Percentiles rank a stretch among this genome's conserved stretches.
These are phyloP conservation scores for Calyptommatus sinebrachiatus DNA, from an alignment of 2,113 vertebrate genomes.

Conservation along the genomic window DNA sequence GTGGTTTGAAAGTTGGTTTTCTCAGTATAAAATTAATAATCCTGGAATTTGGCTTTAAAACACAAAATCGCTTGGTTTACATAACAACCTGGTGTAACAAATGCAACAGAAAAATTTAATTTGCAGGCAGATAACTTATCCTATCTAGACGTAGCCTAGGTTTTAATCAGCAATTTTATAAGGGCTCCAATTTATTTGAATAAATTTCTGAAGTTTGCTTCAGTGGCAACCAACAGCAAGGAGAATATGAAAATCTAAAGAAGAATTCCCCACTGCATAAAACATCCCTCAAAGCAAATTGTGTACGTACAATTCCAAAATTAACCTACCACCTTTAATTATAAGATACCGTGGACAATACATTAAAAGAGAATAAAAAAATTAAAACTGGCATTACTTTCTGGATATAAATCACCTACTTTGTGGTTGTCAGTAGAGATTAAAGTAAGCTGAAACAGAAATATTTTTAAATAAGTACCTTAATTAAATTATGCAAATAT, in stretches of 20 bases:
- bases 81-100: too few relatives aligned
- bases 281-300: not conserved
- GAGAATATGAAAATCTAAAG: not conserved
- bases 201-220: not conserved
- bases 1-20: too few relatives aligned
- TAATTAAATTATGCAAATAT: conserved; percentile 13
- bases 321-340: not conserved
- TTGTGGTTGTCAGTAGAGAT: conserved; percentile 19
- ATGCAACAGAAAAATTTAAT: too few relatives aligned
- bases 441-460: conserved; percentile 7
- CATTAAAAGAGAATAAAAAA: not conserved
- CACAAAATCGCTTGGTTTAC: too few relatives aligned
- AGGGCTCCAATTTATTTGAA: too few relatives aligned
- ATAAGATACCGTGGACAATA: conserved; percentile 6
- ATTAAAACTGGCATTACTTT: conserved; percentile 5
- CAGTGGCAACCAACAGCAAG: not conserved
- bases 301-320: not conserved
- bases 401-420: conserved; percentile 21
- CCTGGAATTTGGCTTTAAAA: too few relatives aligned
- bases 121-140: too few relatives aligned
- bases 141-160: too few relatives aligned
- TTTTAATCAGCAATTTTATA: not conserved
- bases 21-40: too few relatives aligned
- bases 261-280: not conserved
- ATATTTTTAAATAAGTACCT: conserved; percentile 12